A percentile compares a stretch with the other conserved stretches of the same genome.
Conservation (phyloP, 2,113 vertebrate genomes). For the Athene cunicularia region DNA sequence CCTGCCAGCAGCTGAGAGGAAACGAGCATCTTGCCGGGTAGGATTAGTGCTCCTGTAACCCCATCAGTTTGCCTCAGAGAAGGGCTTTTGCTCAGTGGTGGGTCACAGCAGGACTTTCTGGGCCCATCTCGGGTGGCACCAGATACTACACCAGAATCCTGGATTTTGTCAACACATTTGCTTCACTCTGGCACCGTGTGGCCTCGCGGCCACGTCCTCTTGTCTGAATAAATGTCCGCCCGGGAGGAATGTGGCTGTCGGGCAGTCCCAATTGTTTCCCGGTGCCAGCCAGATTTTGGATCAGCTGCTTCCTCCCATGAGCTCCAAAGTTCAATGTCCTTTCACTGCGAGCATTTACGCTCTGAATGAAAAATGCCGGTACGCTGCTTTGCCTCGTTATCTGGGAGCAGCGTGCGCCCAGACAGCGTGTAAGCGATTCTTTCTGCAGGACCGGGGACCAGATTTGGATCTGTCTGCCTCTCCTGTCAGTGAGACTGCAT, state of each 20-base stretch:
- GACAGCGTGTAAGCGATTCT: constrained; percentile 29
- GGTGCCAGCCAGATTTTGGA: background rate
- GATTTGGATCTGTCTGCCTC: background rate
- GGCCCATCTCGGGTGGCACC: background rate
- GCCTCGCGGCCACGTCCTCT: background rate
- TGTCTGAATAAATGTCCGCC: accelerated
- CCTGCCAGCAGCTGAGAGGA: background rate
- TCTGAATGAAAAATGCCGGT: background rate
- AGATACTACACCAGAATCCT: background rate
- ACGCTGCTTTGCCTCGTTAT: background rate
- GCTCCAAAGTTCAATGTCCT: background rate
- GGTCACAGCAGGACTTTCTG: accelerated
- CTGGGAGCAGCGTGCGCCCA: background rate
- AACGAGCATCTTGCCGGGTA: accelerated
- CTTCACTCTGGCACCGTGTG: background rate
- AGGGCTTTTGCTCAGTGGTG: background rate
- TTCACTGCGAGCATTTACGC: background rate
- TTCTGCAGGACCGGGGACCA: background rate
- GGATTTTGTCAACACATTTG: background rate
- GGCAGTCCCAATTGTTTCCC: background rate
- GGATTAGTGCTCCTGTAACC: background rate
- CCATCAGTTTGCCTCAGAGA: accelerated
- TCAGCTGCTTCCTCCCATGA: background rate
- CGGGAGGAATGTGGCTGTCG: background rate
- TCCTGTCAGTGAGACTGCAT: accelerated